phyloP scores from a whole-genome alignment of 2,113 vertebrate genomes.

The Aleadryas rufinucha region DNA sequence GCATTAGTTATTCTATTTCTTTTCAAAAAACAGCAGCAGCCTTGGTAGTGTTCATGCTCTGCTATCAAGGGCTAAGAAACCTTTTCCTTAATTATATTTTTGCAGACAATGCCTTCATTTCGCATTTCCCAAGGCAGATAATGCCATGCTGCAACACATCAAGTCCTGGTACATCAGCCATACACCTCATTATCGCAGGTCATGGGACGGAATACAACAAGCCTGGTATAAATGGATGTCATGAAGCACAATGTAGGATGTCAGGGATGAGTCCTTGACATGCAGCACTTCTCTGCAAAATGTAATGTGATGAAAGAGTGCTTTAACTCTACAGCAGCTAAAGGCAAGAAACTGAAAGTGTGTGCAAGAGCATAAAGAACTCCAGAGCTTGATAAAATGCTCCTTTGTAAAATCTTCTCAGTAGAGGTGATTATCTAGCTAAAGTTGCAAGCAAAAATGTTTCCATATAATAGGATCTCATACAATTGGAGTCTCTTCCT shows the following conservation, averaged over 20 bases:
- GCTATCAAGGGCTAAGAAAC: neutral
- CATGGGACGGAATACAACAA: neutral
- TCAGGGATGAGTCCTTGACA: neutral
- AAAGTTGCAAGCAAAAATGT: neutral
- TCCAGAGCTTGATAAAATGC: neutral
- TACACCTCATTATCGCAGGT: neutral
- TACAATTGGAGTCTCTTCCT: neutral
- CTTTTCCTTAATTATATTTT: constrained; percentile 30
- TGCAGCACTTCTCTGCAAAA: neutral
- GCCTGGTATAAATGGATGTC: neutral
- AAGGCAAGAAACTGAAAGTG: neutral
- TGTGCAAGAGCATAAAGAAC: neutral
- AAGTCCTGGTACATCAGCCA: neutral
- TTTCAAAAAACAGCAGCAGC: neutral
- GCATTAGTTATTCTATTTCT: neutral
- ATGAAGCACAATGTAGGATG: neutral
- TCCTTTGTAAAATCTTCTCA: neutral
- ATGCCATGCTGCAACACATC: constrained; percentile 7
- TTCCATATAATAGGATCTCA: neutral
- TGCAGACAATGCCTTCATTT: constrained; percentile 23
- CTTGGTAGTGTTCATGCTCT: neutral
- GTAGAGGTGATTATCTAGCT: neutral
- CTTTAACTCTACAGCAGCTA: neutral
- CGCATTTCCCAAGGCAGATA: constrained; percentile 35
- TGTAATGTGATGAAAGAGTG: neutral